Conservation (phyloP, 2,797 vertebrate genomes). For the Psittacula echo region DNA sequence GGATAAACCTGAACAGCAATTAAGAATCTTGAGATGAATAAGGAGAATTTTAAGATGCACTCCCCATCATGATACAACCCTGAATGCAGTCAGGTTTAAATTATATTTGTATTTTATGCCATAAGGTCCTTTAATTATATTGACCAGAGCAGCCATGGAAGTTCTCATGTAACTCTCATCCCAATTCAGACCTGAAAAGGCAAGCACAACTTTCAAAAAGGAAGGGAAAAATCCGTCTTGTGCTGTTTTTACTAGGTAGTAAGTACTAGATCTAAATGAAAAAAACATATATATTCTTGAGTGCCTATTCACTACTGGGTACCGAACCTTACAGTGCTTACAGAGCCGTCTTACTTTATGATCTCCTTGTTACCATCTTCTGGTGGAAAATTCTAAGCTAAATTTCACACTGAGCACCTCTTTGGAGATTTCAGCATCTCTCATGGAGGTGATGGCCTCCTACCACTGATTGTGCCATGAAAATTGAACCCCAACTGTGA, state of each 20-base stretch:
- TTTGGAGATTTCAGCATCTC: neutral
- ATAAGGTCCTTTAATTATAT: neutral
- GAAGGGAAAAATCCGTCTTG: neutral
- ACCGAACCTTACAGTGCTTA: neutral
- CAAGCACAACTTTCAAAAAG: neutral
- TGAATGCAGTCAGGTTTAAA: neutral
- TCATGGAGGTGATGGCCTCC: neutral
- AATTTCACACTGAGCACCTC: neutral
- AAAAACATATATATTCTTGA: neutral
- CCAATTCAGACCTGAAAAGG: neutral
- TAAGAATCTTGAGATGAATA: neutral
- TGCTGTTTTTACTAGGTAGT: neutral
- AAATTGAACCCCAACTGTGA: fast-evolving
- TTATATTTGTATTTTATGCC: neutral
- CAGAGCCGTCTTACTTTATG: neutral
- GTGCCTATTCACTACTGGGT: neutral
- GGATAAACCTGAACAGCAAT: neutral
- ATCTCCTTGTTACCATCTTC: neutral
- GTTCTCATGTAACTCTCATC: neutral
- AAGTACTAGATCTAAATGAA: neutral
- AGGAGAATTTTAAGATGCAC: neutral
- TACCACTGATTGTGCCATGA: neutral
- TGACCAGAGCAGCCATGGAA: neutral
- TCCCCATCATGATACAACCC: neutral
- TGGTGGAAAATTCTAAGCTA: neutral